Percentiles rank a stretch among this genome's conserved stretches.
Conservation (phyloP, 2,797 vertebrate species). For the Harpagifer antarcticus region DNA sequence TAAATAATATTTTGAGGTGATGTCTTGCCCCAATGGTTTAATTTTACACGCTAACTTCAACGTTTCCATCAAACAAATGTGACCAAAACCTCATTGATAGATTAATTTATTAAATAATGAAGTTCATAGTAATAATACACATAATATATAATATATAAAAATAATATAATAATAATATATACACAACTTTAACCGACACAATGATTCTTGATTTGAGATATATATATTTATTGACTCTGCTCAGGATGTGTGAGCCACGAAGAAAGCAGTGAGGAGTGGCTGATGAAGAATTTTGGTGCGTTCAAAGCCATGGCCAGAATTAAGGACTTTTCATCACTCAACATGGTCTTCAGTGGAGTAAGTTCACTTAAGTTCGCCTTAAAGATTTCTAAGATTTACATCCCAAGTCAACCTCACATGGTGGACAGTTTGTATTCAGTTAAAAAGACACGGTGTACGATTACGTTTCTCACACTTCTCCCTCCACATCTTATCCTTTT, state of each 20-base stretch:
- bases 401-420: background rate
- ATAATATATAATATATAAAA: no score
- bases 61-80: no score
- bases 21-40: no score
- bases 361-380: conserved; percentile 36
- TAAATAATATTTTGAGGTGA: no score
- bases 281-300: conserved; percentile 85
- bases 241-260: conserved; percentile 76
- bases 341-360: conserved; percentile 84
- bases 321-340: conserved; percentile 79
- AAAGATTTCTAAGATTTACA: background rate
- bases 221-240: conserved; percentile 1
- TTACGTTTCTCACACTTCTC: background rate
- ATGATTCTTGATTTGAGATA: background rate
- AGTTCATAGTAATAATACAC: background rate
- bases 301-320: conserved; percentile 79
- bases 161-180: no score
- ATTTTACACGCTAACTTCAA: no score
- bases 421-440: background rate
- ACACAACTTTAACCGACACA: background rate
- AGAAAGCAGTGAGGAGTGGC: conserved; percentile 79
- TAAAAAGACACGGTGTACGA: background rate
- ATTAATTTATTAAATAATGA: background rate
- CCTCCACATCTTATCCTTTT: background rate
- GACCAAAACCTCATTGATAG: background rate